Evolutionary conservation across 1,140 invertebrate species (phyloP), one percentile per base, ranked within the genome.

Genomic region (Anoplophora glabripennis): DNA sequence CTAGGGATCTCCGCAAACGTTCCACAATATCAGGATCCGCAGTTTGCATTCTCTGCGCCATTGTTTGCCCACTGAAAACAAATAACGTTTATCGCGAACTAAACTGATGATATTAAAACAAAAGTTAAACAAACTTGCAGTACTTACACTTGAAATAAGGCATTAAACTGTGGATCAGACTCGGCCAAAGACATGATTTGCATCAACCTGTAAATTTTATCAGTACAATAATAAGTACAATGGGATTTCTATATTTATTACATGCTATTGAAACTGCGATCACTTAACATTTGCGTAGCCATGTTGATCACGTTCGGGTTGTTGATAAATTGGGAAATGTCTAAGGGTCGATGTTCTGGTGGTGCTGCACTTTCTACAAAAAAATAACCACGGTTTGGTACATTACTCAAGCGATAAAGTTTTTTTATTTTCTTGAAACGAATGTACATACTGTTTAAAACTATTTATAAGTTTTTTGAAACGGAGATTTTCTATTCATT

Each of bases 301-400:
- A 92, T 89, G 59, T 84, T 88, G 65, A 91, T 80, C 10, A 93
- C 72, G 10, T 83, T 80, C 3, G 89, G 89, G 76, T 92, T 92
- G 59, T 82, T 85, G 14, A 93, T 76, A 4, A 92, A 70, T 0
- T 74, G 70, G 9, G 69, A 65, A 40, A 77, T 68, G 36, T 65
- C 74, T 8, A 77, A 53, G 7, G 59, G 55, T 33, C 53, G 42
- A 45, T 59, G 59, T 55, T 58, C 56, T 3, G 52, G 33, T 14
- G 59, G 53, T 10, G 60, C 41, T 41, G 60, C 54, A 40, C 54
- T 67, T 33, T 67, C 47, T 48, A 55, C 36, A 53, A 68, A 28
- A 57, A 37, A 47, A n/a, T n/a, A n/a, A n/a, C n/a, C 11, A 36
- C 65, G 61, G 18, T 15, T 18, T 38, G 14, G 62, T 57, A 21